Evolutionary conservation across 2,113 vertebrate species (phyloP).

Genomic region (Eretmochelys imbricata): DNA sequence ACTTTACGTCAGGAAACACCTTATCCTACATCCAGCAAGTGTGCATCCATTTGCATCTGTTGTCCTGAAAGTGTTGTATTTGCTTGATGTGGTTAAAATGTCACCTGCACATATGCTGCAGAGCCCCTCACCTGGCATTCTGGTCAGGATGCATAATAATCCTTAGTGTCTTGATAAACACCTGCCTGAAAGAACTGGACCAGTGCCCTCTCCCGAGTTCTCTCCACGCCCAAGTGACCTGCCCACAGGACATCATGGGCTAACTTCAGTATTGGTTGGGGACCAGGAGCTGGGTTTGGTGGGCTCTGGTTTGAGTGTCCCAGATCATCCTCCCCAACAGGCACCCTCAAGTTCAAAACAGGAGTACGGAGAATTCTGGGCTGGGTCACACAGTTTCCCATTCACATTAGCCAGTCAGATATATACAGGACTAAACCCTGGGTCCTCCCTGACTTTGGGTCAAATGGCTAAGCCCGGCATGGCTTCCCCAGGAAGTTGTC

Average conservation of each 20-base stretch:
- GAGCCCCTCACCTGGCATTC: neutral
- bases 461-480: neutral
- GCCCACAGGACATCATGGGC: neutral
- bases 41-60: neutral
- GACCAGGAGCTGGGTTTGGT: neutral
- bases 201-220: neutral
- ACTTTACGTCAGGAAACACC: accelerated
- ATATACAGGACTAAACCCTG: neutral
- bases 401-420: neutral
- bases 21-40: neutral
- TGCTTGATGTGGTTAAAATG: neutral
- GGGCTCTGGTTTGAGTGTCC: neutral
- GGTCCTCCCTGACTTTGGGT: neutral
- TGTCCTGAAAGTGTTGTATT: neutral
- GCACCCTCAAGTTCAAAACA: neutral
- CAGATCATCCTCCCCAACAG: neutral
- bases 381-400: neutral
- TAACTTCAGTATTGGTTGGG: neutral
- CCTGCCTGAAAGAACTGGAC: neutral
- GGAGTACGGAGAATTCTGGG: neutral
- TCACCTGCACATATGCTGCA: neutral
- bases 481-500: neutral
- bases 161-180: neutral
- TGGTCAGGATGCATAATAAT: neutral
- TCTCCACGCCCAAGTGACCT: neutral